Conservation (phyloP, 2,888 invertebrate genomes). For the Drosophila diplacantha region DNA sequence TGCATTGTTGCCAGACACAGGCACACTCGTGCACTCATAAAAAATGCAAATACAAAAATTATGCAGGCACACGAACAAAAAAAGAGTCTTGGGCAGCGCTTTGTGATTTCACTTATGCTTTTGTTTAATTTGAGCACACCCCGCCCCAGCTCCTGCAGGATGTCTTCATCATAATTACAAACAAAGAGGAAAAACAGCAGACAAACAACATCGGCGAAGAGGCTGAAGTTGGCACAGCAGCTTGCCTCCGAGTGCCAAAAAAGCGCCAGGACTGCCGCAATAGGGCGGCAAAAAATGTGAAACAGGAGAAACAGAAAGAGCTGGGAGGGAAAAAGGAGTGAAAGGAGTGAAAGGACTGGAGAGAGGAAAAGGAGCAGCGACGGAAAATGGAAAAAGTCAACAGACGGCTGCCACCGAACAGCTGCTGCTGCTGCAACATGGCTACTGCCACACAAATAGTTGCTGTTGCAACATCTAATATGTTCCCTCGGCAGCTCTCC, state of each 20-base stretch:
- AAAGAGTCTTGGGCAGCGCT: slow-evolving; percentile 42
- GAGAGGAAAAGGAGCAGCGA: too few species aligned
- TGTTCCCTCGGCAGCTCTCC: background rate
- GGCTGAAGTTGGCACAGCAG: slow-evolving; percentile 48
- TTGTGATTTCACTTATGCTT: slow-evolving; percentile 45
- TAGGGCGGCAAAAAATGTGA: background rate
- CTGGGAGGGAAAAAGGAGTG: slow-evolving; percentile 3
- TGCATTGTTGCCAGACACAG: slow-evolving; percentile 2
- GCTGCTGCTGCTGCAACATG: slow-evolving; percentile 15
- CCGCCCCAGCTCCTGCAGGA: slow-evolving; percentile 13
- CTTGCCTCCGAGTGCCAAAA: slow-evolving; percentile 47
- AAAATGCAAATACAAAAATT: slow-evolving; percentile 45
- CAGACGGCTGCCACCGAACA: slow-evolving; percentile 24
- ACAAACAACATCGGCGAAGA: slow-evolving; percentile 26
- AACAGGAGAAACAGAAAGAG: slow-evolving; percentile 17
- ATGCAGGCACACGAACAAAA: slow-evolving; percentile 31
- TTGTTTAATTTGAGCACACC: slow-evolving; percentile 55
- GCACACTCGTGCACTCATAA: slow-evolving; percentile 1
- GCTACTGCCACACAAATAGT: slow-evolving; percentile 4
- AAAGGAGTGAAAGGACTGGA: background rate
- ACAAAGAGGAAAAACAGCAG: slow-evolving; percentile 53
- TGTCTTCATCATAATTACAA: slow-evolving; percentile 63
- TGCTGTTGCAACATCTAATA: slow-evolving; percentile 9
- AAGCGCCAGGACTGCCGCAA: slow-evolving; percentile 8
- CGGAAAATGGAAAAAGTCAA: slow-evolving; percentile 39